These are phyloP conservation scores for Pocota personata DNA, from an alignment of 2,888 invertebrate genomes.

Conservation along the genomic window DNA sequence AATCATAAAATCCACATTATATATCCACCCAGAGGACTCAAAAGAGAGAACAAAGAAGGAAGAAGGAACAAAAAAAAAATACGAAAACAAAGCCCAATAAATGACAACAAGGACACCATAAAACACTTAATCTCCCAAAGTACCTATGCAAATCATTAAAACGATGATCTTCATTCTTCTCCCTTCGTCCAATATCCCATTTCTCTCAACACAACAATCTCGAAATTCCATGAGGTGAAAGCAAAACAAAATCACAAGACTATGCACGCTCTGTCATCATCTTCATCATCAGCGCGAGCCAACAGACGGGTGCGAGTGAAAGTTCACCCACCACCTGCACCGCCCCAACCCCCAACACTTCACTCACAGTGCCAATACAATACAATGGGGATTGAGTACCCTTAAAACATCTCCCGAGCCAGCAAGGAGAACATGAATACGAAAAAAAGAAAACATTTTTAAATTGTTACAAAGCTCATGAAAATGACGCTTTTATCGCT, in stretches of 20 bases:
- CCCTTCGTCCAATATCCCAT: slow-evolving; percentile 35
- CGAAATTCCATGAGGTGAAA: slow-evolving; percentile 61
- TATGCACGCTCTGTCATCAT: slow-evolving; percentile 57
- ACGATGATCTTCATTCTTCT: slow-evolving; percentile 61
- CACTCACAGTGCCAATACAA: slow-evolving; percentile 64
- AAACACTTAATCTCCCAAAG: slow-evolving; percentile 72
- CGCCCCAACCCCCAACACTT: slow-evolving; percentile 37
- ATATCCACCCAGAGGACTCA: slow-evolving; percentile 18
- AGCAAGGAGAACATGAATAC: slow-evolving; percentile 37
- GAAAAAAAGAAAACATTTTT: slow-evolving; percentile 53
- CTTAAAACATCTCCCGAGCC: slow-evolving; percentile 63
- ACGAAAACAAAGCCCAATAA: slow-evolving; percentile 68
- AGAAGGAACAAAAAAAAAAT: slow-evolving; percentile 25
- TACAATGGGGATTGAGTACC: slow-evolving; percentile 69
- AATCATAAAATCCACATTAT: slow-evolving; percentile 57
- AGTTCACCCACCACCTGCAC: slow-evolving; percentile 42
- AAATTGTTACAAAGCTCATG: slow-evolving; percentile 69
- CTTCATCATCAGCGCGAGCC: slow-evolving; percentile 49
- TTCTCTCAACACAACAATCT: slow-evolving; percentile 48
- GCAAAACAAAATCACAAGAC: slow-evolving; percentile 69
- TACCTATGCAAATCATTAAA: slow-evolving; percentile 73
- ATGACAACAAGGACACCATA: slow-evolving; percentile 72
- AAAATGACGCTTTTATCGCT: slow-evolving; percentile 70
- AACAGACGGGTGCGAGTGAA: slow-evolving; percentile 34
- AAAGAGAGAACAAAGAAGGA: slow-evolving; percentile 24